These are phyloP conservation scores for Falco naumanni DNA, from an alignment of 2,797 vertebrate species.

Conservation along the genomic window DNA sequence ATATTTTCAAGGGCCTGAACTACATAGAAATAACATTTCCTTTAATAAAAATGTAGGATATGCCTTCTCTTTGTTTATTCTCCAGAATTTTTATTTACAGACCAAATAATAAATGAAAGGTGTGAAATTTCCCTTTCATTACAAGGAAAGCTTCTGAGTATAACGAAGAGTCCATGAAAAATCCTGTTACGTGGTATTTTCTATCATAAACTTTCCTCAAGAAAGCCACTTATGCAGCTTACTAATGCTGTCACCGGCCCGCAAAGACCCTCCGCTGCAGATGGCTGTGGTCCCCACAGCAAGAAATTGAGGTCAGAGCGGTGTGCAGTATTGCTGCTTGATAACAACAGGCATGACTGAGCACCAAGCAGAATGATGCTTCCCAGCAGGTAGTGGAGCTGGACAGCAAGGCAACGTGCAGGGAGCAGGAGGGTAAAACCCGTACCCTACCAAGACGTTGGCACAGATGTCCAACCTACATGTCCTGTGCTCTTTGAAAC, in stretches of 20 bases:
- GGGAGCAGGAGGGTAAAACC: not conserved
- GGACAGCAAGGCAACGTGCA: not conserved
- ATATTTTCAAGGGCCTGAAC: not conserved
- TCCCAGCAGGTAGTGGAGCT: not conserved
- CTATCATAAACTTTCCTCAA: accelerated
- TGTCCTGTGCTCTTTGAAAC: not conserved
- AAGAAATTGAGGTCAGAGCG: not conserved
- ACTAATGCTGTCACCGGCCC: not conserved
- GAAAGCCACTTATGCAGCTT: not conserved
- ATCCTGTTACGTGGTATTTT: not conserved
- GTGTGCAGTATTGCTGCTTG: accelerated
- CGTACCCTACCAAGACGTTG: not conserved
- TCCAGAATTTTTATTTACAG: not conserved
- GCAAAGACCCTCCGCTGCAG: accelerated
- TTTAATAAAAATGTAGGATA: not conserved
- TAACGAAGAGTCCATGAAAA: not conserved
- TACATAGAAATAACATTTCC: not conserved
- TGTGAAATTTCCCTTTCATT: not conserved
- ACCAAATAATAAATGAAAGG: not conserved
- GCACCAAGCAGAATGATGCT: not conserved
- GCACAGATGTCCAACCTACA: too few species aligned
- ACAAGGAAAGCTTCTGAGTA: not conserved
- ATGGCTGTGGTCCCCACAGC: too few species aligned
- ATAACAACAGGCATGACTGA: too few species aligned
- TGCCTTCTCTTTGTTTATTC: not conserved